Evolutionary conservation across 1,140 invertebrate species (phyloP).

Genomic region (Hycleus cichorii): DNA sequence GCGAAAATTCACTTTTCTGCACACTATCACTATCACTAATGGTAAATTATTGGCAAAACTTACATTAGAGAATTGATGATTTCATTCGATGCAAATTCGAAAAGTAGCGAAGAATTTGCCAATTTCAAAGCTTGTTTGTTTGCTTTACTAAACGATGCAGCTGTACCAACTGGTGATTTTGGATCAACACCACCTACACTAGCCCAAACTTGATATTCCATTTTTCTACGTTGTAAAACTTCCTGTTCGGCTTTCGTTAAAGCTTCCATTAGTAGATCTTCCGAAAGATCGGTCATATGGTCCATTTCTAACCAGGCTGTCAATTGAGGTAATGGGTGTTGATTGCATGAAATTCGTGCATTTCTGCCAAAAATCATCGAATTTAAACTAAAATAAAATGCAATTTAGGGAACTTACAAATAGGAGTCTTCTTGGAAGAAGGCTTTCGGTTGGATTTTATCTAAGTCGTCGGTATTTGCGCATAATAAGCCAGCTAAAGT

Average conservation of each 20-base stretch:
- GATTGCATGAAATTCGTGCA: slow-evolving; percentile 67
- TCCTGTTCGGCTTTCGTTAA: slow-evolving; percentile 67
- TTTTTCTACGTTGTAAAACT: slow-evolving; percentile 58
- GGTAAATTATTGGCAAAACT: slow-evolving; percentile 19
- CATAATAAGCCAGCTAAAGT: slow-evolving; percentile 78
- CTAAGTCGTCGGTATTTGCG: slow-evolving; percentile 62
- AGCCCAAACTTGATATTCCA: slow-evolving; percentile 71
- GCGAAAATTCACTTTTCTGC: too few relatives aligned
- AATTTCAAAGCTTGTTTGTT: slow-evolving; percentile 72
- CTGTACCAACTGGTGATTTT: slow-evolving; percentile 75
- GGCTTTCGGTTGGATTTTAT: slow-evolving; percentile 69
- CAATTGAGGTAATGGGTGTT: slow-evolving; percentile 57
- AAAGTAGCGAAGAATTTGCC: slow-evolving; percentile 80
- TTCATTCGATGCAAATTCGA: slow-evolving; percentile 80
- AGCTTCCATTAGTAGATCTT: slow-evolving; percentile 55
- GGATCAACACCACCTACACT: slow-evolving; percentile 70
- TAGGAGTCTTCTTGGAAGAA: slow-evolving; percentile 84
- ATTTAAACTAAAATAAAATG: neutral
- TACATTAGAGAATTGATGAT: slow-evolving; percentile 62
- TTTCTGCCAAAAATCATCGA: slow-evolving; percentile 45
- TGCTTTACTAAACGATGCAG: slow-evolving; percentile 81
- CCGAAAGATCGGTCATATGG: slow-evolving; percentile 42
- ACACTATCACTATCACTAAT: too few relatives aligned
- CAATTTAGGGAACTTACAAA: slow-evolving; percentile 51
- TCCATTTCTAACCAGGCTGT: slow-evolving; percentile 56